Evolutionary conservation across 2,888 invertebrate genomes (phyloP).

Genomic region (Sympetrum striolatum): DNA sequence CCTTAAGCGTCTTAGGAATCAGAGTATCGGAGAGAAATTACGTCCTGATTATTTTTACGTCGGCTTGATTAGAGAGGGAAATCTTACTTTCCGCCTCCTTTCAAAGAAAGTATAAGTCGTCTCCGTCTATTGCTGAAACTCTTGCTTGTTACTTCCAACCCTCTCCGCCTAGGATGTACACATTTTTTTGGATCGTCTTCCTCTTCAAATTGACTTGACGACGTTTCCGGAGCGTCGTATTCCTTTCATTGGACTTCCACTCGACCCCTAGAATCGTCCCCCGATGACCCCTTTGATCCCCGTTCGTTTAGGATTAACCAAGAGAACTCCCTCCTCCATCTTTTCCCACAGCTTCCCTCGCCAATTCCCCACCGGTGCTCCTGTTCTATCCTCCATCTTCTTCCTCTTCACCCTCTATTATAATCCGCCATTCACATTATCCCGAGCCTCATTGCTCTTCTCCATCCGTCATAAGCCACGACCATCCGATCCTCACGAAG

Average conservation of each 20-base stretch:
- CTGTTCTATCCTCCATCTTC: not conserved
- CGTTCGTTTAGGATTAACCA: not conserved
- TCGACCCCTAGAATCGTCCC: too few relatives aligned
- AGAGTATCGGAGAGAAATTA: too few relatives aligned
- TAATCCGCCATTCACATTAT: not conserved
- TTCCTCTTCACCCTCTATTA: not conserved
- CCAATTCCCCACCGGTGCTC: not conserved
- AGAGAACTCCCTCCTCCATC: not conserved
- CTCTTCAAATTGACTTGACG: not conserved
- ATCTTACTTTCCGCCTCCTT: too few relatives aligned
- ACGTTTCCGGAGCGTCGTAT: not conserved
- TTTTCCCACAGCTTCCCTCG: not conserved
- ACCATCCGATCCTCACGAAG: not conserved
- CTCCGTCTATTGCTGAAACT: too few relatives aligned
- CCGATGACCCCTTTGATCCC: not conserved
- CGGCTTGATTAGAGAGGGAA: too few relatives aligned
- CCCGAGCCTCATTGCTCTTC: not conserved
- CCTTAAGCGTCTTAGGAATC: too few relatives aligned
- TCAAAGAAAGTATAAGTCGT: too few relatives aligned
- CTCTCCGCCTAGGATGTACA: too few relatives aligned
- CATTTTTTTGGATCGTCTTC: not conserved
- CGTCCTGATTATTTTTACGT: too few relatives aligned
- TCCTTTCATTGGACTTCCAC: too few relatives aligned
- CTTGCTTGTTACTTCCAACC: too few relatives aligned
- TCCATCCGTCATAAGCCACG: not conserved